These are phyloP conservation scores for Pristionchus pacificus DNA, from an alignment of 1,140 invertebrate genomes.

Conservation along the genomic window DNA sequence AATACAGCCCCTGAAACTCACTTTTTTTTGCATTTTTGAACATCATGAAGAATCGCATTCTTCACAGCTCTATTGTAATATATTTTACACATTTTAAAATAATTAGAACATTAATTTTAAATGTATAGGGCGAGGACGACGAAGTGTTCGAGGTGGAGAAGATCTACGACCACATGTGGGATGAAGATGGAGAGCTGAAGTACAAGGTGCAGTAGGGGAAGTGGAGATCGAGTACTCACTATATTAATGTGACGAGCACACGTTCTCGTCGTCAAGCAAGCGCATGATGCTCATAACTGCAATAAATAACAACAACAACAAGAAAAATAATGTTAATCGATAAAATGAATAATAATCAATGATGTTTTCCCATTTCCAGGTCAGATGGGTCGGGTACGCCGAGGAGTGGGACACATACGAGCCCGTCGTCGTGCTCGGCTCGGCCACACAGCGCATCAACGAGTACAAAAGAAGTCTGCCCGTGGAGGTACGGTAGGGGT, in stretches of 20 bases:
- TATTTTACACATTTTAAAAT: background rate
- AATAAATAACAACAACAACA: too few species aligned
- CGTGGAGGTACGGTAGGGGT: background rate
- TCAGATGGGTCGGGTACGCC: background rate
- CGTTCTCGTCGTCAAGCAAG: too few species aligned
- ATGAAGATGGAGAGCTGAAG: background rate
- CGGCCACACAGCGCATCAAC: background rate
- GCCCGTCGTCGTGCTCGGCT: background rate
- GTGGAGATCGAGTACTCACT: background rate
- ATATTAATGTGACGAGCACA: too few species aligned
- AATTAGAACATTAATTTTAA: background rate
- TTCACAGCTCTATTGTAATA: background rate
- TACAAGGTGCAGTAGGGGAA: background rate
- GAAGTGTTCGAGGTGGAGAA: background rate
- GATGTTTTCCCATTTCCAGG: background rate
- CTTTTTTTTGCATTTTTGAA: too few species aligned
- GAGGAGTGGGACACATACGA: background rate
- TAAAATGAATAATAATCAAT: too few species aligned
- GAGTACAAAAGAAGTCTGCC: background rate
- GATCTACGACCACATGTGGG: background rate
- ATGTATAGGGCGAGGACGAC: background rate
- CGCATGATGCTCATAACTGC: too few species aligned
- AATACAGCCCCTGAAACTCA: too few species aligned
- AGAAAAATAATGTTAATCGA: too few species aligned
- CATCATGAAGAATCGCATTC: background rate